Evolutionary conservation across 2,113 vertebrate genomes (phyloP).

Genomic region (Spilogale gracilis): DNA sequence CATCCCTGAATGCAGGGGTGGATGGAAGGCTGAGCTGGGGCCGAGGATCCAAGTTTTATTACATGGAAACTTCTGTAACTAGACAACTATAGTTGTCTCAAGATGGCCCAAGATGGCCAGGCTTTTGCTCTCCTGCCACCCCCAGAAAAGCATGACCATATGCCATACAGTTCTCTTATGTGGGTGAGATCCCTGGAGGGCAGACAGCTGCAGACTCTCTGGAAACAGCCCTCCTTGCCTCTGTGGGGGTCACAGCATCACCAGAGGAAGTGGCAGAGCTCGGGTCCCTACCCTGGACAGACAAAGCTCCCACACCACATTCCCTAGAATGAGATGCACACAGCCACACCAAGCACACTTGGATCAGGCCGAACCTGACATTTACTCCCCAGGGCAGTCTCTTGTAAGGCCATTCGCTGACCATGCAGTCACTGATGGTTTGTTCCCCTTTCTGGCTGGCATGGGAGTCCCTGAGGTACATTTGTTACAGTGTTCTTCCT

Average conservation of each 20-base stretch:
- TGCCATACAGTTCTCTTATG: too few species aligned
- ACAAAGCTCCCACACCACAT: background rate
- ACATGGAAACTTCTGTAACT: background rate
- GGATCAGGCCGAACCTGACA: background rate
- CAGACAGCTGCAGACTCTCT: background rate
- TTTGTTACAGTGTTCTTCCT: background rate
- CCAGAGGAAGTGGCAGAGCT: background rate
- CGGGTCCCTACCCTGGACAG: background rate
- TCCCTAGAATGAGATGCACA: background rate
- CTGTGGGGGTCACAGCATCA: background rate
- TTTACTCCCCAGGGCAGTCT: fast-evolving
- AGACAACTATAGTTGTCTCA: background rate
- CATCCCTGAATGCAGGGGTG: too few species aligned
- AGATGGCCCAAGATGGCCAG: background rate
- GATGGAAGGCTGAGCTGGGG: background rate
- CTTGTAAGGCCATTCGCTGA: background rate
- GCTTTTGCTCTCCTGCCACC: background rate
- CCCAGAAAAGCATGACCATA: background rate
- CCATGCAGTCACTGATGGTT: fast-evolving
- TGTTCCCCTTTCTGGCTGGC: background rate
- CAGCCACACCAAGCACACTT: fast-evolving
- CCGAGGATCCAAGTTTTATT: background rate
- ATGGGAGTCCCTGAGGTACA: background rate
- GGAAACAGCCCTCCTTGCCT: background rate
- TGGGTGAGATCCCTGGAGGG: background rate